Base-by-base conservation (phyloP, 2,888 invertebrate species). In the Balanococcus diminutus region DNA sequence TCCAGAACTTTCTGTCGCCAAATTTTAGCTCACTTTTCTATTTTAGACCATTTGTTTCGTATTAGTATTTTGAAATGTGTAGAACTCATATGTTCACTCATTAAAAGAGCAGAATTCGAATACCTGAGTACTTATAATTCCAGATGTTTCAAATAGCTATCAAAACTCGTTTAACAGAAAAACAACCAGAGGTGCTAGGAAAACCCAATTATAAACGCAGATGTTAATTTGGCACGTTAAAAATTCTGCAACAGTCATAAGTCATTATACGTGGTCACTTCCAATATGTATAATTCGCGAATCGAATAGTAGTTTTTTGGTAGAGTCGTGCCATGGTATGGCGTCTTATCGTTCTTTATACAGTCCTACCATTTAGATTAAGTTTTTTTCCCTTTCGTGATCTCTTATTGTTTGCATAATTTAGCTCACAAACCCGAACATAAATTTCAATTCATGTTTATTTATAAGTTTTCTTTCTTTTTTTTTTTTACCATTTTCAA, bases 401-500 rank as follows among this genome's bases (percentile, higher is more conserved):
- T 9, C 36, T 36, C 67, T 67, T 36, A 75, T 75, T 75, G 75
- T 75, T 75, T 36, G 75, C 75, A 75, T 75, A 75, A 36, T 36
- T 75, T 75, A 36, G 36, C 32, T 2, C 36, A 75, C 75, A 75
- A 75, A 75, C 75, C 75, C 36, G 75, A 36, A 36, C 75, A 36
- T 75, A 36, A 75, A 75, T 75, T 75, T 75, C 36, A 75, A 75
- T 75, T 75, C 75, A 75, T 75, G 75, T 75, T 75, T 75, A 75
- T 75, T 75, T 75, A 75, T 75, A 75, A 75, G 75, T 32, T 75
- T 75, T 75, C 56, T 56, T 22, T 56, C 22, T 56, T 56, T 11
- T 42, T 42, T 11, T 56, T 56, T 56, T 56, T 56, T 22, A 9
- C 56, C 56, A 22, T 56, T 56, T 56, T 56, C 56, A 56, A 56